Evolutionary conservation across 1,140 invertebrate species (phyloP), one percentile per base, ranked within the genome.

Genomic region (Cephus cinctus): DNA sequence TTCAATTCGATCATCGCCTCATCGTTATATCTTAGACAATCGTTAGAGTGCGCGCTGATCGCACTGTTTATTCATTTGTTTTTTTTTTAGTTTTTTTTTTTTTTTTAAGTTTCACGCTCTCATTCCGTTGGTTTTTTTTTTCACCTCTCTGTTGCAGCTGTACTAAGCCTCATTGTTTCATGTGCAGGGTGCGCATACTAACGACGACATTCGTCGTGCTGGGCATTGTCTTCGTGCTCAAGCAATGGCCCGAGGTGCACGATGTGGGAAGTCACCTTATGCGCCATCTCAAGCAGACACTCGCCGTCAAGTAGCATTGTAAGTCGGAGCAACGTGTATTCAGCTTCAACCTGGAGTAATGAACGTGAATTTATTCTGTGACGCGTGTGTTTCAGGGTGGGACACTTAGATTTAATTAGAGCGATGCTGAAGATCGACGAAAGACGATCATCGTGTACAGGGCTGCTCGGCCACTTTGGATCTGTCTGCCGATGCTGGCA

Each of bases 221-320:
- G 71, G 80, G 87, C 46, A 83, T 89, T 59, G 83, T 92, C 52
- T 86, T 93, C 79, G 84, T 92, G 50, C 80, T 91, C 71, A 87
- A 89, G 67, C 90, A 94, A 70, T 92, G 90, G 89, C 90, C 90
- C 23, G 91, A 94, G 74, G 83, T 92, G 43, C 81, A 86, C 61
- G 88, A 89, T 58, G 83, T 89, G 60, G 83, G 84, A 23, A 80
- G 82, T 57, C 83, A 85, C 56, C 74, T 86, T 49, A 81, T 86
- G 74, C 80, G 82, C 58, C 81, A 83, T 66, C 79, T 86, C 52
- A 86, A 85, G 73, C 80, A 86, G 69, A 83, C 81, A 47, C 73
- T 86, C 61, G 81, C 81, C 51, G 80, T 81, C 59, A 81, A 82
- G 76, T 82, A 81, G 78, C 77, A 77, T 77, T 77, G 69, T 74